Evolutionary conservation across 2,797 vertebrate species (phyloP).

Genomic region (Enteromius afrohamiltoni): DNA sequence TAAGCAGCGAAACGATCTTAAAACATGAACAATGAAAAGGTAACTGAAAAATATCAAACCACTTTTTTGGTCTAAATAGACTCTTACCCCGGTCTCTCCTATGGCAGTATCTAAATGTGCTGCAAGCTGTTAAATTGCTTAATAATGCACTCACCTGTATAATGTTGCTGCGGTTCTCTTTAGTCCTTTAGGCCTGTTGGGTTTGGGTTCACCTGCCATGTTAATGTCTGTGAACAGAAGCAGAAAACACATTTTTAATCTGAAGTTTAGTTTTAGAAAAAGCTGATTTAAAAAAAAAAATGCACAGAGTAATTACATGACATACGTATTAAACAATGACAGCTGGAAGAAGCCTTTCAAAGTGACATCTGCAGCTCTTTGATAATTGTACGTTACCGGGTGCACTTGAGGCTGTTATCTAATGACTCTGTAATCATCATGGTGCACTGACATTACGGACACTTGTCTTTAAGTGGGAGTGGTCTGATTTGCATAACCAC

Average conservation of each 20-base stretch:
- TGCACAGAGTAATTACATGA: not conserved
- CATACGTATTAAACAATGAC: slow-evolving; percentile 12
- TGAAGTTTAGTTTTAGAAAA: not conserved
- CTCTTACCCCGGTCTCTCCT: not conserved
- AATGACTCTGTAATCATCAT: slow-evolving; percentile 11
- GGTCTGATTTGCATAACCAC: not conserved
- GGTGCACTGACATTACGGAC: slow-evolving; percentile 1
- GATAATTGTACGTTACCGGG: slow-evolving; percentile 1
- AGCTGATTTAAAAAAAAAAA: slow-evolving; percentile 7
- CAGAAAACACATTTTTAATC: slow-evolving; percentile 16
- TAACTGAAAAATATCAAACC: not conserved
- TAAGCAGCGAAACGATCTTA: not conserved
- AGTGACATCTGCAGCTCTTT: slow-evolving; percentile 20
- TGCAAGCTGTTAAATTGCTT: not conserved
- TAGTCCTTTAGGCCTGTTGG: slow-evolving; percentile 87
- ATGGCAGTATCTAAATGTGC: not conserved
- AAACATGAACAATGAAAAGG: not conserved
- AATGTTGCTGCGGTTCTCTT: slow-evolving; percentile 88
- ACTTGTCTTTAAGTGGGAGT: slow-evolving; percentile 7
- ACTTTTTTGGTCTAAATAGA: not conserved
- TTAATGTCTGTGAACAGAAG: slow-evolving; percentile 85
- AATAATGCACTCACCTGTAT: slow-evolving; percentile 81
- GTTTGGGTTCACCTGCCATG: slow-evolving; percentile 95
- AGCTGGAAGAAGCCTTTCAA: slow-evolving; percentile 17
- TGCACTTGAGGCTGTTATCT: slow-evolving; percentile 19